Base-by-base conservation (phyloP, 2,113 vertebrate species). In the Neotoma lepida region DNA sequence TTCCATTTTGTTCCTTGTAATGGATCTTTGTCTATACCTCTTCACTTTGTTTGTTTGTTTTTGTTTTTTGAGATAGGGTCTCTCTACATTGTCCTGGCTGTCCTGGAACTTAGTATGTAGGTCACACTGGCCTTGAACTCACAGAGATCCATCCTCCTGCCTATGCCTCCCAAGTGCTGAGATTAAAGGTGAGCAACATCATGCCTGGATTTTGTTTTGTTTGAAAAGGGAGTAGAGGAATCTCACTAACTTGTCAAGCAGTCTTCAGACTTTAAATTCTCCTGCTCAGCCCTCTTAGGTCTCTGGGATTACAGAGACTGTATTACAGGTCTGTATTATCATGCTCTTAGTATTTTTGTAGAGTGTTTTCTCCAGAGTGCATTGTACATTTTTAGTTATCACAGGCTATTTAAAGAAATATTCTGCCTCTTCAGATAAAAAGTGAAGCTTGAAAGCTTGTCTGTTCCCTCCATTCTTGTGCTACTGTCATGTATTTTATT, bases 1-100 rank as follows among this genome's bases (percentile, higher is more conserved):
- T 88, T 92, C 20, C n/a, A 92, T 64, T 86, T 89, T 70, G 41
- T 94, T 64, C 85, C 51, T 93, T 82, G 66, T 73, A 35, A 68
- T 93, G 22, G 20, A 89, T 56, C 86, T 87, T 66, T 54, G 63
- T 56, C 49, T 76, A 51, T 54, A 76, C 12, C 44, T 44, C 17
- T 56, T 10, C n/a, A 15, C 33, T 17, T 63, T 41, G 74, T 81
- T 78, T 41, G 74, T 81, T 78, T 26, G 1, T 41, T 18, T 74
- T 44, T 74, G 24, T 44, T 6, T 58, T 39, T 82, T 80, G 54
- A 82, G 78, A 61, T 24, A 61, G 24, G 26, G 80, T 41, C 54
- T 41, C 1, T 28, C 39, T 84, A 3, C 2, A 10, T 51, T 46
- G 46, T 54, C 26, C 51, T 58, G 54, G 35, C n/a, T 84, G 58